These are phyloP conservation scores for Gymnocheta viridis DNA, from an alignment of 2,888 invertebrate genomes.

Conservation along the genomic window DNA sequence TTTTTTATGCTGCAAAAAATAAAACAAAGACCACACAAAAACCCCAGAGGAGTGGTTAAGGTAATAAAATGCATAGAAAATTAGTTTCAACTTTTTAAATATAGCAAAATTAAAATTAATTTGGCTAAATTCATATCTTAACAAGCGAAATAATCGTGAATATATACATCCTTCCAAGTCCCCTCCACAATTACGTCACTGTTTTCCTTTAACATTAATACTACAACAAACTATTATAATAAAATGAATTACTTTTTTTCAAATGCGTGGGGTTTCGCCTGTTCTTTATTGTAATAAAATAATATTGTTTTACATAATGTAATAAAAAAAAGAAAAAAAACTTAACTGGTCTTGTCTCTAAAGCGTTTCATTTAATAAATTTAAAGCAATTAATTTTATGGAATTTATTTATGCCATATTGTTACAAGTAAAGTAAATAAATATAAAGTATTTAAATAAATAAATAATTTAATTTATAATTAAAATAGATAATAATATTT, in stretches of 20 bases:
- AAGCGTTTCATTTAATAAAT: constrained; percentile 50
- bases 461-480: constrained; percentile 15
- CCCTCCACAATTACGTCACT: not conserved
- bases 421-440: not conserved
- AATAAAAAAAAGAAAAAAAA: not conserved
- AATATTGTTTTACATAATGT: constrained; percentile 6
- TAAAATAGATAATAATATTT: not conserved
- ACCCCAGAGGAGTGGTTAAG: not conserved
- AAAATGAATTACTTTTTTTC: constrained; percentile 39
- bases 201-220: constrained; percentile 4
- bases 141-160: not conserved
- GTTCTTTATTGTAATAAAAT: constrained; percentile 12
- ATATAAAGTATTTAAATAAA: not conserved
- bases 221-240: constrained; percentile 22
- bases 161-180: not conserved
- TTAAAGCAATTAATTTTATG: constrained; percentile 70
- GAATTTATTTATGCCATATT: constrained; percentile 67
- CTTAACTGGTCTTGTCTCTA: constrained; percentile 38
- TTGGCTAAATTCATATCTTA: not conserved
- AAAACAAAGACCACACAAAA: not conserved
- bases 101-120: not conserved
- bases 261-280: constrained; percentile 65
- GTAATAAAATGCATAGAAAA: not conserved
- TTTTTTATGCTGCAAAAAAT: not conserved
- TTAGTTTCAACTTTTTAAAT: not conserved